Evolutionary conservation across 2,797 vertebrate species (phyloP).

Genomic region (Thalassophryne amazonica): DNA sequence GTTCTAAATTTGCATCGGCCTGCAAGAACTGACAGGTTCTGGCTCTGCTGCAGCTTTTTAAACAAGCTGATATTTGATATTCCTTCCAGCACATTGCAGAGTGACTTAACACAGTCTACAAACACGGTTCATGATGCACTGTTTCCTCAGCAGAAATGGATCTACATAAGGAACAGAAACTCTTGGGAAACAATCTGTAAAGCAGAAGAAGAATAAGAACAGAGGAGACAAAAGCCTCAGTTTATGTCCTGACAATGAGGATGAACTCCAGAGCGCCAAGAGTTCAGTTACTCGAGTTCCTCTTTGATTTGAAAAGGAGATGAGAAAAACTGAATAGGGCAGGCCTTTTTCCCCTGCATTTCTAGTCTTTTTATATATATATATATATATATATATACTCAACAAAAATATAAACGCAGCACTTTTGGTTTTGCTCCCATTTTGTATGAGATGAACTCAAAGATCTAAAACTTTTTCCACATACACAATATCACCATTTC

Average conservation of each 20-base stretch:
- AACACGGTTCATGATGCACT: not conserved
- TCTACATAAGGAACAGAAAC: not conserved
- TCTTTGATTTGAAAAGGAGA: not conserved
- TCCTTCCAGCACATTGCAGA: not conserved
- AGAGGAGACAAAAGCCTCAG: not conserved
- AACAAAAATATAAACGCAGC: too few relatives aligned
- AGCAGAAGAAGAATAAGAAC: not conserved
- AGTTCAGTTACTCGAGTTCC: constrained; percentile 23
- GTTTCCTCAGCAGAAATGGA: not conserved
- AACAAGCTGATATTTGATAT: not conserved
- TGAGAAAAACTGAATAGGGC: constrained; percentile 1
- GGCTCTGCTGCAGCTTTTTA: not conserved
- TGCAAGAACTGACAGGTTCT: constrained; percentile 17
- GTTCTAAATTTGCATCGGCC: not conserved
- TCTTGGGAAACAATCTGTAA: not conserved
- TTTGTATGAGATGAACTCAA: too few relatives aligned
- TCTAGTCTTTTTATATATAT: too few relatives aligned
- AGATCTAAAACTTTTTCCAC: too few relatives aligned
- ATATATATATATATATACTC: too few relatives aligned
- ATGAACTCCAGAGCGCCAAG: not conserved
- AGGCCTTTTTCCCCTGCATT: too few relatives aligned
- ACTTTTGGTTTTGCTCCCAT: too few relatives aligned
- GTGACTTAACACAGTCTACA: not conserved
- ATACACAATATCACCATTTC: too few relatives aligned
- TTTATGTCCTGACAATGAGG: not conserved